Conservation (phyloP, 2,888 invertebrate species). For the Thumatha senex region DNA sequence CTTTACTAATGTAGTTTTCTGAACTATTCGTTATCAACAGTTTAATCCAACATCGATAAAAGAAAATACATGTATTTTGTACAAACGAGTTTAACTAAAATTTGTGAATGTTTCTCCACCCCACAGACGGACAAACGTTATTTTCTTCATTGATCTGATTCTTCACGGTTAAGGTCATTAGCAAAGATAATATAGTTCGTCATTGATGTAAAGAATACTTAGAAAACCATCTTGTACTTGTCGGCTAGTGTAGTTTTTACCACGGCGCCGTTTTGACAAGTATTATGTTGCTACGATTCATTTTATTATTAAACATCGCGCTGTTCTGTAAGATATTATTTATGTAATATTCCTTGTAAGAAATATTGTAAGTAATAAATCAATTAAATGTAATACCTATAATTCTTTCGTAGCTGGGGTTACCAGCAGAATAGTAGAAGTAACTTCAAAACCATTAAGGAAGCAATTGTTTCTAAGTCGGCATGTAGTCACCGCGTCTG, state of each 20-base stretch:
- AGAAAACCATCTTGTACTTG: slow-evolving; percentile 8
- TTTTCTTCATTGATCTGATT: background rate
- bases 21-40: background rate
- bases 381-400: too few species aligned
- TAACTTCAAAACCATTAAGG: slow-evolving; percentile 19
- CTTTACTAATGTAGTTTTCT: background rate
- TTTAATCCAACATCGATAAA: background rate
- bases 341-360: background rate
- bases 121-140: background rate
- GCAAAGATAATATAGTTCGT: slow-evolving; percentile 16
- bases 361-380: background rate
- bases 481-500: slow-evolving; percentile 76
- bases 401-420: slow-evolving; percentile 25
- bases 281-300: slow-evolving; percentile 25
- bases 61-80: background rate
- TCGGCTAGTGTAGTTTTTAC: slow-evolving; percentile 28
- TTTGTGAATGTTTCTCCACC: background rate
- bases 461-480: slow-evolving; percentile 66
- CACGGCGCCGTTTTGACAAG: slow-evolving; percentile 19
- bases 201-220: slow-evolving; percentile 24
- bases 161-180: slow-evolving; percentile 9
- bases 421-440: slow-evolving; percentile 19
- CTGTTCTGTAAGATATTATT: slow-evolving; percentile 27
- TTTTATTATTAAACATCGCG: slow-evolving; percentile 18
- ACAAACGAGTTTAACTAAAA: background rate